Percentiles rank a stretch among this genome's conserved stretches.
Conservation (phyloP, 2,797 vertebrate genomes). For the Philypnodon macrostomus region DNA sequence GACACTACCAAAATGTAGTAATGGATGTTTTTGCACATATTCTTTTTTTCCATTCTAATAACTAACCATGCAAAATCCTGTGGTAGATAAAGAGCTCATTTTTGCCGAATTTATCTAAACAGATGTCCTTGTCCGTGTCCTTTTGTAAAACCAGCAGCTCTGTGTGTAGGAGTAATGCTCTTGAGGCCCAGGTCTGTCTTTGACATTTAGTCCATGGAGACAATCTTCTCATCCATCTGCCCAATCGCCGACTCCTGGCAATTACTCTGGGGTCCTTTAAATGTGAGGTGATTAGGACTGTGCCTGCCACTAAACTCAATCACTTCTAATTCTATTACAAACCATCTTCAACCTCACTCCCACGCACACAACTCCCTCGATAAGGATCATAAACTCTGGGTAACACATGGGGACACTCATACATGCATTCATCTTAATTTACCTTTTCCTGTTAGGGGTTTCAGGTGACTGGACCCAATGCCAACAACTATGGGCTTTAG, state of each 20-base stretch:
- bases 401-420: too few relatives aligned
- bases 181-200: conserved; percentile 22
- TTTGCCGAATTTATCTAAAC: background rate
- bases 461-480: too few relatives aligned
- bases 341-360: conserved; percentile 4
- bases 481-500: too few relatives aligned
- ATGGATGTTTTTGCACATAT: too few relatives aligned
- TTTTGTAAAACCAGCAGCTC: conserved; percentile 10
- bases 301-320: conserved; percentile 43
- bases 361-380: conserved; percentile 25
- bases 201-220: conserved; percentile 53
- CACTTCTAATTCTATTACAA: conserved; percentile 54
- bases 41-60: background rate
- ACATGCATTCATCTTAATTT: too few relatives aligned
- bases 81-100: background rate
- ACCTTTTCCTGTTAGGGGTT: too few relatives aligned
- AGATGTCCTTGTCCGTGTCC: conserved; percentile 38
- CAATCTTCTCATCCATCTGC: conserved; percentile 46
- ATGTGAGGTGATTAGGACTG: conserved; percentile 53
- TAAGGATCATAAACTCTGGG: conserved; percentile 49
- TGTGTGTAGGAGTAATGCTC: conserved; percentile 31
- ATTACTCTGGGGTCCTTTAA: conserved; percentile 52
- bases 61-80: background rate
- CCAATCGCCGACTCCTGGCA: conserved; percentile 31
- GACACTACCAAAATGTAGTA: too few relatives aligned